Evolutionary conservation across 2,113 vertebrate genomes (phyloP).

Genomic region (Guaruba guarouba): DNA sequence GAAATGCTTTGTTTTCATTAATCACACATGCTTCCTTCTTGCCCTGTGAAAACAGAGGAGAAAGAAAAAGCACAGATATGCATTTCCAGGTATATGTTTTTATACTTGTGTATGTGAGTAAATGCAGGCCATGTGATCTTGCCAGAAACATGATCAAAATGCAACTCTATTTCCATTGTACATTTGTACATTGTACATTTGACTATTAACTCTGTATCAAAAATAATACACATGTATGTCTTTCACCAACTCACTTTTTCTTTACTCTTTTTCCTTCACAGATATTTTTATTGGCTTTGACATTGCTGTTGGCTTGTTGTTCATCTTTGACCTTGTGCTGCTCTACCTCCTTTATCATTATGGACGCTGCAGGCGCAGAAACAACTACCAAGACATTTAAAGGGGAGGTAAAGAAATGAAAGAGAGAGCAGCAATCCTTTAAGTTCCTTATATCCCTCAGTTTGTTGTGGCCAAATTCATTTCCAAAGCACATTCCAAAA

Average conservation of each 20-base stretch:
- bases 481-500: not conserved
- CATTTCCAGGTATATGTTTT: not conserved
- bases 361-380: slow-evolving; percentile 63
- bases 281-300: slow-evolving; percentile 53
- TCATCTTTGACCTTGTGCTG: slow-evolving; percentile 44
- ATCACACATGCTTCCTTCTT: not conserved
- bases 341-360: slow-evolving; percentile 61
- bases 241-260: not conserved
- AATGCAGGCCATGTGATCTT: not conserved
- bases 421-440: not conserved
- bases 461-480: not conserved
- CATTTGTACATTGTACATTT: not conserved
- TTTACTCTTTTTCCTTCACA: slow-evolving; percentile 4
- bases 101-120: not conserved
- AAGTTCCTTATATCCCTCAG: not conserved
- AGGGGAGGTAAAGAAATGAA: not conserved
- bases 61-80: not conserved
- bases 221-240: not conserved
- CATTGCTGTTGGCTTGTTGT: slow-evolving; percentile 52
- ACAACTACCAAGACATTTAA: slow-evolving; percentile 62
- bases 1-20: not conserved
- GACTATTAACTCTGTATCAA: not conserved
- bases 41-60: not conserved
- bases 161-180: not conserved
- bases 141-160: not conserved